Evolutionary conservation across 2,888 invertebrate species (phyloP).

Genomic region (Cataglyphis rosenhaueri): DNA sequence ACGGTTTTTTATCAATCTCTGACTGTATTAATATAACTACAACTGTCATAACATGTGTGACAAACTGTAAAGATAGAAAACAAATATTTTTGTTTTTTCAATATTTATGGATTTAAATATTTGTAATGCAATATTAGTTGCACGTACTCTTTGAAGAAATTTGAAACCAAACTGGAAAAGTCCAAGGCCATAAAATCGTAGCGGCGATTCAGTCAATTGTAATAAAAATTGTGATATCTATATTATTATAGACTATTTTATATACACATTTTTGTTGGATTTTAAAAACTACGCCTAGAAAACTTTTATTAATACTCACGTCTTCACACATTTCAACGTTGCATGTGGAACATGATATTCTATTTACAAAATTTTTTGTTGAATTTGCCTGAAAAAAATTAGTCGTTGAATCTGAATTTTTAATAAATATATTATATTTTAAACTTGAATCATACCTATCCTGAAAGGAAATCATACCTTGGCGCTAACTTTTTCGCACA

Average conservation of each 20-base stretch:
- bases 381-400: slow-evolving; percentile 6
- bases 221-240: slow-evolving; percentile 6
- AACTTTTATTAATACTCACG: slow-evolving; percentile 6
- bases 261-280: neutral
- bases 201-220: neutral
- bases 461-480: neutral
- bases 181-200: slow-evolving; percentile 1
- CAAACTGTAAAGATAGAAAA: slow-evolving; percentile 3
- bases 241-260: neutral
- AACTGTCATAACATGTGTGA: neutral
- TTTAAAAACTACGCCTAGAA: neutral
- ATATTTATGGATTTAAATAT: neutral
- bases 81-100: neutral
- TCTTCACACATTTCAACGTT: neutral
- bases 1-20: neutral
- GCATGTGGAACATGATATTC: neutral
- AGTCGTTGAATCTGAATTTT: neutral
- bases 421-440: neutral
- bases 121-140: neutral
- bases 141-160: slow-evolving; percentile 9
- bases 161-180: slow-evolving; percentile 29
- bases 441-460: neutral
- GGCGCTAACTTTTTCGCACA: neutral
- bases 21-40: slow-evolving; percentile 9
- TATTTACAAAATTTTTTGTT: neutral